A percentile compares a stretch with the other conserved stretches of the same genome.
phyloP scores from a whole-genome alignment of 2,888 invertebrate species.

The Lingula anatina region DNA sequence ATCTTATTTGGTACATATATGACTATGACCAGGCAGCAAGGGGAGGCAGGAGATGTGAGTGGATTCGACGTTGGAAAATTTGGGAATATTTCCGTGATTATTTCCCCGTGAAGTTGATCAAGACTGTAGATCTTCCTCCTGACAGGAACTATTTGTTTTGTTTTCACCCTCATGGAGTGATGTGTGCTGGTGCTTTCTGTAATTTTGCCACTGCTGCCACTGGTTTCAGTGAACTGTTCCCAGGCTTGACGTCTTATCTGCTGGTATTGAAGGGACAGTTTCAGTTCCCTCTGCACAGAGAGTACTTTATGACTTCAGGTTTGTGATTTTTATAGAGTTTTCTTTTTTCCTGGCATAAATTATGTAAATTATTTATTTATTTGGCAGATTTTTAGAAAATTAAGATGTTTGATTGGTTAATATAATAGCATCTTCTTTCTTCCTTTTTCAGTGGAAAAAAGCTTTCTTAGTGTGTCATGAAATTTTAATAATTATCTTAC shows the following conservation, averaged over 20 bases:
- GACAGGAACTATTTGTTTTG: conserved; percentile 75
- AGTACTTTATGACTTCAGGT: conserved; percentile 62
- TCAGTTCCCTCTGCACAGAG: conserved; percentile 67
- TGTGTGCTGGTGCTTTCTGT: conserved; percentile 73
- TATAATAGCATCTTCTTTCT: no score
- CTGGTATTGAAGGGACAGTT: conserved; percentile 72
- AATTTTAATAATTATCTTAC: no score
- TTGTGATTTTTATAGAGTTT: no score
- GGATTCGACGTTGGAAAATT: conserved; percentile 64
- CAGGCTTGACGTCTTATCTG: conserved; percentile 55
- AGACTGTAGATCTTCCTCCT: conserved; percentile 76
- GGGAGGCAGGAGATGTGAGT: conserved; percentile 56
- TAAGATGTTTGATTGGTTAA: no score
- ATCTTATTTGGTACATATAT: conserved; percentile 48
- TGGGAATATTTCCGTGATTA: conserved; percentile 70
- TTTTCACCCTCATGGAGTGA: conserved; percentile 85
- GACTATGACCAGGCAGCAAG: conserved; percentile 62
- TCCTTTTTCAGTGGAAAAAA: no score
- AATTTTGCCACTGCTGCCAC: conserved; percentile 69
- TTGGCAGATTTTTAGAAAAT: no score
- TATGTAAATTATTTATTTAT: no score
- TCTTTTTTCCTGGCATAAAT: no score
- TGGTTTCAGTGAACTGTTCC: conserved; percentile 53
- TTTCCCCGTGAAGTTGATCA: conserved; percentile 78
- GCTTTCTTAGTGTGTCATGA: no score